Conservation (phyloP, 2,113 vertebrate species). For the Cephalopholis sonnerati region DNA sequence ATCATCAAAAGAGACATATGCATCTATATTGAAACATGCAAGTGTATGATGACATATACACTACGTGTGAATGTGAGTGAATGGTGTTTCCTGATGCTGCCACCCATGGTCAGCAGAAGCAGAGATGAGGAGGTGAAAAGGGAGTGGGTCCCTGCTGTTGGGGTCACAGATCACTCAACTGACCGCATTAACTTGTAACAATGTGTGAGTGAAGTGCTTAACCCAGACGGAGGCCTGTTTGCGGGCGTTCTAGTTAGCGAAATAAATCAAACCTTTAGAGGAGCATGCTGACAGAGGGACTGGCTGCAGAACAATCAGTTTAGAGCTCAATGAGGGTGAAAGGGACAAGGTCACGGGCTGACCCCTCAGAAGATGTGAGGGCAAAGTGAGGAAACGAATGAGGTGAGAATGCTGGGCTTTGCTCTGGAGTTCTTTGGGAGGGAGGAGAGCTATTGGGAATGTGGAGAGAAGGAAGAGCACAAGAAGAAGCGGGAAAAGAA, state of each 20-base stretch:
- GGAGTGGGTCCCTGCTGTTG: slow-evolving; percentile 31
- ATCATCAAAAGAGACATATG: background rate
- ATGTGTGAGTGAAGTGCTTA: slow-evolving; percentile 75
- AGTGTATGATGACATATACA: background rate
- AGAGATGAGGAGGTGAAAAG: slow-evolving; percentile 48
- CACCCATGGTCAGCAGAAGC: slow-evolving; percentile 43
- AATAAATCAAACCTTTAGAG: slow-evolving; percentile 72
- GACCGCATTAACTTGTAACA: slow-evolving; percentile 79
- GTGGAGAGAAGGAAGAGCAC: slow-evolving; percentile 10
- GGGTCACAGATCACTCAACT: slow-evolving; percentile 78
- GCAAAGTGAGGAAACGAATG: slow-evolving; percentile 26
- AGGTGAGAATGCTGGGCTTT: slow-evolving; percentile 17
- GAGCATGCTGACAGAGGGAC: slow-evolving; percentile 53
- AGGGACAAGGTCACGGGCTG: slow-evolving; percentile 61
- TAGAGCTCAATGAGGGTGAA: slow-evolving; percentile 56
- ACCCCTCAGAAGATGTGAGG: slow-evolving; percentile 45
- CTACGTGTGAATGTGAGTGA: background rate
- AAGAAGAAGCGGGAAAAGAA: slow-evolving; percentile 21
- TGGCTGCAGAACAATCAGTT: slow-evolving; percentile 66
- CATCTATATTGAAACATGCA: background rate
- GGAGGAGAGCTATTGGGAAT: background rate
- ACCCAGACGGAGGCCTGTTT: slow-evolving; percentile 53
- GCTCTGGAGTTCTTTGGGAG: background rate
- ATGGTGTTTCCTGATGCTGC: slow-evolving; percentile 28
- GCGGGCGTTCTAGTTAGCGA: slow-evolving; percentile 43